Evolutionary conservation across 2,888 invertebrate genomes (phyloP), one percentile per base, ranked within the genome.

Genomic region (Leptogaster cylindrica): DNA sequence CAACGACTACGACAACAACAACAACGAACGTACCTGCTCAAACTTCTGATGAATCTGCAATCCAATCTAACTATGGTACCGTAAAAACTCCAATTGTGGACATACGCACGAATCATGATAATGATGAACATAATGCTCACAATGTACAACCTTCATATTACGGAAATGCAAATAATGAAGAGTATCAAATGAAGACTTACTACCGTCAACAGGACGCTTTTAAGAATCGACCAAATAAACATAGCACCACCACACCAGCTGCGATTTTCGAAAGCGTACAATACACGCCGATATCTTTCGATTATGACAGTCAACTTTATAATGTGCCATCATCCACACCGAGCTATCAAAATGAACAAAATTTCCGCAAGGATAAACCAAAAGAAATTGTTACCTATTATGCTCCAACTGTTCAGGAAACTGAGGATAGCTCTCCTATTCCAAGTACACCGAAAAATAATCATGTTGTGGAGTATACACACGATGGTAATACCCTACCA

Each of bases 1-100:
- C 79, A 80, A 70, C 84, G 72, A 75, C 84, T 75, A 73, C 84
- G 76, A 74, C 83, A 74, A 84, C 84, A 2, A 76, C 80, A 1
- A 73, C 84, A 0, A 75, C 77, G 0, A 76, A 78, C 75, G 0
- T 75, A 76, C 0, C 76, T 74, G n/a, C 73, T 18, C 44, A 61
- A 18, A 18, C 41, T n/a, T 61, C 61, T 2, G n/a, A 1, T 28
- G 27, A 44, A 44, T 16, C 8, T 16, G 6, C n/a, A 8, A 8
- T 16, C 10, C 25, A 41, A 16, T 8, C 27, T n/a, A 18, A 36
- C 5, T 55, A 36, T 16, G 27, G 27, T 14, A 12, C 20, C 1
- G 12, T 7, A 44, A 14, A 16, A 61, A 41, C 10, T 4, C 48
- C 46, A 20, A 31, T 25, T 16, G 6, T 48, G 33, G 39, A 39